Percentiles rank a stretch among this genome's conserved stretches.
Conservation (phyloP, 1,140 invertebrate species). For the Leptopilina clavipes region DNA sequence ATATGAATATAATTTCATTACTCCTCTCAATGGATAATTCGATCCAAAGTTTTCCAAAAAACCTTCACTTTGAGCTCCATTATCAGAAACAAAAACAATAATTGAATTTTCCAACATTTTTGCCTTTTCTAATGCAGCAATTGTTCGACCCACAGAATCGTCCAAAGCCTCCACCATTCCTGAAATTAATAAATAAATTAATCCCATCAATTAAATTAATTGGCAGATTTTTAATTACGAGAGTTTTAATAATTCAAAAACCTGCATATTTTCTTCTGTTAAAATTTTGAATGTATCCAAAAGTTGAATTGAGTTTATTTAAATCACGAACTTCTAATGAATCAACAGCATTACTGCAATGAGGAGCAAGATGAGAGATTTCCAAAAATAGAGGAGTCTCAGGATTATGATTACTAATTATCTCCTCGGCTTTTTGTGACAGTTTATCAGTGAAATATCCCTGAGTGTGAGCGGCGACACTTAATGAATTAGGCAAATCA, state of each 20-base stretch:
- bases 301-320: slow-evolving; percentile 74
- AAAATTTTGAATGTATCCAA: slow-evolving; percentile 76
- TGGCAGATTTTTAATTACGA: no score
- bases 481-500: slow-evolving; percentile 60
- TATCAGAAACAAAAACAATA: slow-evolving; percentile 84
- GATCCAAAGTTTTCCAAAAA: slow-evolving; percentile 78
- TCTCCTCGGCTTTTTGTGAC: slow-evolving; percentile 74
- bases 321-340: slow-evolving; percentile 53
- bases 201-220: no score
- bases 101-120: slow-evolving; percentile 80
- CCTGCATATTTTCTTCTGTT: slow-evolving; percentile 77
- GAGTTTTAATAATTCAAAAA: slow-evolving; percentile 50
- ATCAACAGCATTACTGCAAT: slow-evolving; percentile 69
- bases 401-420: slow-evolving; percentile 75
- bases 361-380: slow-evolving; percentile 78
- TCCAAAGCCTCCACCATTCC: slow-evolving; percentile 80
- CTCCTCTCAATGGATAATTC: slow-evolving; percentile 82
- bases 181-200: slow-evolving; percentile 55
- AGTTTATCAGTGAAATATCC: slow-evolving; percentile 78
- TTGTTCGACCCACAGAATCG: slow-evolving; percentile 79
- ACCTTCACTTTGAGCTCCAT: slow-evolving; percentile 79
- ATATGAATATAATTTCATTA: slow-evolving; percentile 59
- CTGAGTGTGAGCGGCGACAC: slow-evolving; percentile 43
- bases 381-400: slow-evolving; percentile 77
- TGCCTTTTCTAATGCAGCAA: slow-evolving; percentile 72